phyloP scores from a whole-genome alignment of 2,888 invertebrate species.

The Cloeon dipterum region DNA sequence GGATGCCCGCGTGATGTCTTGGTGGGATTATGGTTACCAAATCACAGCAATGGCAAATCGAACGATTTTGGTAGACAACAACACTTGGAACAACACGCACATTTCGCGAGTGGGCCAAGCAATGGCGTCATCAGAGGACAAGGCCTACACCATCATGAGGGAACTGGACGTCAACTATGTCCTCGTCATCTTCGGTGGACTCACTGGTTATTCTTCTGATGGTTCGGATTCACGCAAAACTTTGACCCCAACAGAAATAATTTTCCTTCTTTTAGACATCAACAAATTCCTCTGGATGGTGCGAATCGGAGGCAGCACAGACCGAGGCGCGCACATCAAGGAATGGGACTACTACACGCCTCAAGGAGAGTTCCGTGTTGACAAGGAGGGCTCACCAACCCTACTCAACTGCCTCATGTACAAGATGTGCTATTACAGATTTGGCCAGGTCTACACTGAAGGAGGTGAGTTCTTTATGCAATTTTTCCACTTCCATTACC shows the following conservation, averaged over 20 bases:
- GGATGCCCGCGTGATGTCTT: constrained; percentile 95
- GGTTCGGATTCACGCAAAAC: constrained; percentile 28
- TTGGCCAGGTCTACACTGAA: constrained; percentile 90
- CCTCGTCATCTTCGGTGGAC: constrained; percentile 93
- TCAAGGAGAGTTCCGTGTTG: constrained; percentile 87
- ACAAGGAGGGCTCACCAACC: constrained; percentile 76
- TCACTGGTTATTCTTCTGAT: constrained; percentile 95
- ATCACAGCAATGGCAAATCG: constrained; percentile 99
- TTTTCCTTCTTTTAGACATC: constrained; percentile 50
- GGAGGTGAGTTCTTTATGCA: constrained; percentile 43
- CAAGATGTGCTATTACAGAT: constrained; percentile 98
- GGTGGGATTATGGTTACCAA: constrained; percentile 99
- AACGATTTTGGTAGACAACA: constrained; percentile 94
- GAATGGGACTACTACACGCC: constrained; percentile 94
- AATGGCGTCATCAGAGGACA: constrained; percentile 92
- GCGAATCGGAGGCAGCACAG: constrained; percentile 84
- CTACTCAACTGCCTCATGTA: constrained; percentile 97
- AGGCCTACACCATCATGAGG: constrained; percentile 93
- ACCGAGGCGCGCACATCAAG: constrained; percentile 81
- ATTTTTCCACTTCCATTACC: neutral
- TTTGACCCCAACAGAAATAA: neutral
- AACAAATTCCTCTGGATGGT: constrained; percentile 99
- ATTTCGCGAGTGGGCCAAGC: constrained; percentile 95
- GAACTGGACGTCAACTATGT: constrained; percentile 97
- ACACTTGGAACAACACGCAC: constrained; percentile 99